Base-by-base conservation (phyloP, 2,113 vertebrate species). In the Laticauda laticaudata region DNA sequence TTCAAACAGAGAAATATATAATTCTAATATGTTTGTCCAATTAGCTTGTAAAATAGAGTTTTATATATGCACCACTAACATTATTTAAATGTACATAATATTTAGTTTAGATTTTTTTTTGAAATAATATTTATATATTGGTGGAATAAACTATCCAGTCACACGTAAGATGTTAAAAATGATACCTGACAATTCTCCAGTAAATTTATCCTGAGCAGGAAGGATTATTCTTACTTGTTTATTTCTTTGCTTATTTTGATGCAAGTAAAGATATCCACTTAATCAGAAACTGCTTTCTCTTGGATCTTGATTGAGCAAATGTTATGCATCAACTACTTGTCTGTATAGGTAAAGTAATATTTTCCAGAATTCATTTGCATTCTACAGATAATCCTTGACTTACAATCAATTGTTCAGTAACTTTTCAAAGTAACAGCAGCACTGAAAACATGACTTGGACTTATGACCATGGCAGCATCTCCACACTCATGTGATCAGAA, bases 1-100 rank as follows among this genome's bases (percentile, higher is more conserved):
- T 86, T 55, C 23, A 48, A 48, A 91, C 59, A 39, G 24, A 89
- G 90, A 92, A 94, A 53, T 45, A 88, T 0, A 1, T 57, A 0
- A 91, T 94, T 95, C 29, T 91, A 21, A 85, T 56, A 93, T 91
- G 59, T 81, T 90, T 45, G 61, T 85, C 15, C 23, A 91, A 29
- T 7, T n/a, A 69, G 20, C 7, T 93, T 11, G 18, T 87, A 69
- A 57, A 8, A 4, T 29, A 53, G 69, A 43, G 15, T 26, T 86
- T 3, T 64, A 86, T 34, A 91, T 75, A 69, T 94, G 56, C 45
- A 5, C 8, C 39, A 4, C 14, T 93, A 86, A 81, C 91, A 61
- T 92, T 8, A 2, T 29, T 95, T 95, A 51, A 6, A 1, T 23
- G 10, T 54, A 43, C 56, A 18, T 5, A 87, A 87, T 88, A 0